Base-by-base conservation (phyloP, 37 sponge, comb jelly and placozoan species). In the Diacarnus erythraeanus region DNA sequence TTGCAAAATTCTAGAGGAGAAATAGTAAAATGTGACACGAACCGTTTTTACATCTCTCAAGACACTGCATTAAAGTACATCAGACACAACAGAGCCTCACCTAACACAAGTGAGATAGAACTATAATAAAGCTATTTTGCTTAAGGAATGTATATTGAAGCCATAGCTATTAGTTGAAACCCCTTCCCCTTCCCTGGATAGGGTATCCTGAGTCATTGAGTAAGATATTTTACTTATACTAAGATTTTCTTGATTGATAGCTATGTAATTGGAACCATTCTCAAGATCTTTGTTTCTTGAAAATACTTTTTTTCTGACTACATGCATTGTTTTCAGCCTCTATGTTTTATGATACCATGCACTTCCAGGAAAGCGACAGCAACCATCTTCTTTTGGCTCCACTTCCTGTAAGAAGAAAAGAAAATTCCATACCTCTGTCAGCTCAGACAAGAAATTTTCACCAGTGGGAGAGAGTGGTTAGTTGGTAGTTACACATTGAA, bases 41-140 rank as follows among this genome's bases (percentile, higher is more conserved):
- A 35, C 9, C 31, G 66, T 30, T 65, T 65, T 65, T 65, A 31
- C 31, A 65, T 65, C 66, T 65, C 66, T 30, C 66, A 65, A 30
- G 66, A 65, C 66, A 65, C 66, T 65, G 66, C 66, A 12, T 30
- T 30, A 30, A 65, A 65, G 35, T 65, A 65, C 31, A 30, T 65
- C 34, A 30, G 34, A 10, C 66, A 65, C 27, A 65, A 31, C 23
- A 6, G 61, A 60, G 21, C 61, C 34, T 31, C 66, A 12, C 66
- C 66, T 30, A 20, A 10, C 9, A 31, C 66, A 25, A 65, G 66
- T 65, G 9, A 31, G 66, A 47, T 47, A 12, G 12, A 47, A 6
- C 51, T 65, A 10, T 2, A 65, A 25, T 60, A 31, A 10, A 3
- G 9, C 27, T n/a, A n/a, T n/a, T n/a, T n/a, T n/a, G n/a, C n/a